phyloP scores from a whole-genome alignment of 92 coral and sea anemone species.

The Parazoanthus atlanticus region DNA sequence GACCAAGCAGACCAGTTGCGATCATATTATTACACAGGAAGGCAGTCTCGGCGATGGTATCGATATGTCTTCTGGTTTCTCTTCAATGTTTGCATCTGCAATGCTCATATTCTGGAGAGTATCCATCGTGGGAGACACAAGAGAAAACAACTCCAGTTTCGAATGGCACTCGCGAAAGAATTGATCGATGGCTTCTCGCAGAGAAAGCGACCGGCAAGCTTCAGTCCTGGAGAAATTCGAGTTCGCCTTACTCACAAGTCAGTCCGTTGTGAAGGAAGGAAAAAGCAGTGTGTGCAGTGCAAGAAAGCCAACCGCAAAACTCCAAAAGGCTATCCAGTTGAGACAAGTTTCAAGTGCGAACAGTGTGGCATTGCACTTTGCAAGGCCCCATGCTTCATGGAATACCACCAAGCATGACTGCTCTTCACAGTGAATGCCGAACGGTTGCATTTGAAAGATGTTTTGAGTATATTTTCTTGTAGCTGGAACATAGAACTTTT shows the following conservation, averaged over 20 bases:
- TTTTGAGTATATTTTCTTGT: neutral
- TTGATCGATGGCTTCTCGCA: conserved; percentile 46
- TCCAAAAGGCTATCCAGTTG: conserved; percentile 52
- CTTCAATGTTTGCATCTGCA: conserved; percentile 33
- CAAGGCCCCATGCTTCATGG: conserved; percentile 52
- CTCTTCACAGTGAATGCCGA: neutral
- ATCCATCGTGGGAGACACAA: conserved; percentile 23
- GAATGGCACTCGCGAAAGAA: conserved; percentile 30
- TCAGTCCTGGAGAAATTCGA: neutral
- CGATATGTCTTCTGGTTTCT: conserved; percentile 40
- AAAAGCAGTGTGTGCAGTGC: conserved; percentile 53
- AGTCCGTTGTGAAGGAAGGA: conserved; percentile 28
- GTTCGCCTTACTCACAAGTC: conserved; percentile 3
- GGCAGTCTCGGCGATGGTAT: conserved; percentile 4
- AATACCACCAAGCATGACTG: conserved; percentile 24
- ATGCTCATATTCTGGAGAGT: conserved; percentile 17
- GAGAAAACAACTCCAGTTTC: conserved; percentile 10
- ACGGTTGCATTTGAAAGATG: neutral
- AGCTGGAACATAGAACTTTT: neutral
- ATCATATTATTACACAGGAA: conserved; percentile 10
- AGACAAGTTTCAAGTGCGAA: conserved; percentile 48
- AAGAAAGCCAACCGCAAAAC: conserved; percentile 48
- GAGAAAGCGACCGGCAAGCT: conserved; percentile 29
- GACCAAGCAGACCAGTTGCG: conserved; percentile 22
- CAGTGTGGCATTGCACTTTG: conserved; percentile 67